Base-by-base conservation (phyloP, 2,113 vertebrate genomes). In the Girardinichthys multiradiatus region DNA sequence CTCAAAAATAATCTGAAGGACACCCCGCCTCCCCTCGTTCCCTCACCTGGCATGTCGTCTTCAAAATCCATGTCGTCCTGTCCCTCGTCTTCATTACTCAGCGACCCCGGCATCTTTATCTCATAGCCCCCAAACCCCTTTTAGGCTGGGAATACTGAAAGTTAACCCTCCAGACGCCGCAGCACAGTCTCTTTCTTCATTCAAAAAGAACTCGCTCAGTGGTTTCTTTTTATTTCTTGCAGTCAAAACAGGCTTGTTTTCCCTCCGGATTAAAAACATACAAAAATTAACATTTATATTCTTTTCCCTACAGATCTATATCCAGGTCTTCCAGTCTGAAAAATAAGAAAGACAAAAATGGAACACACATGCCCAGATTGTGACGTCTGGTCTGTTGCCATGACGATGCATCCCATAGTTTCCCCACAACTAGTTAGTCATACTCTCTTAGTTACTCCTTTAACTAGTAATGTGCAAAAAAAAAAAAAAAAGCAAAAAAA, bases 371-470 rank as follows among this genome's bases (percentile, higher is more conserved):
- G 96, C 96, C 95, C 96, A 95, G 95, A 95, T 95, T 95, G 96
- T 97, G 96, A 97, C 96, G 96, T 97, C 95, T 96, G 95, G 96
- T 97, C 96, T 95, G 96, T 97, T 97, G 95, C 96, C 96, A 94
- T 95, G 95, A 95, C 95, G 95, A 97, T 95, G 89, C 96, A 97
- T 97, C 96, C 96, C 96, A 97, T 97, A 95, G 95, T 95, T 93
- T 95, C 89, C 78, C 76, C 82, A 94, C 94, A 64, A 93, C 93
- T 93, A 96, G 94, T 93, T 95, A 95, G 92, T 92, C 91, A 85
- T 86, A 89, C 87, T 90, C 84, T 71, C 77, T 80, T 93, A 82
- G 92, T 95, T 90, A 92, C 83, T 91, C 82, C 84, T 89, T 89
- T 62, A 70, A 92, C 94, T 93, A 94, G 92, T 91, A 68, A 80